A percentile compares a stretch with the other conserved stretches of the same genome.
These are phyloP conservation scores for Drosophila nigrodunni DNA, from an alignment of 1,140 invertebrate genomes.

Conservation along the genomic window DNA sequence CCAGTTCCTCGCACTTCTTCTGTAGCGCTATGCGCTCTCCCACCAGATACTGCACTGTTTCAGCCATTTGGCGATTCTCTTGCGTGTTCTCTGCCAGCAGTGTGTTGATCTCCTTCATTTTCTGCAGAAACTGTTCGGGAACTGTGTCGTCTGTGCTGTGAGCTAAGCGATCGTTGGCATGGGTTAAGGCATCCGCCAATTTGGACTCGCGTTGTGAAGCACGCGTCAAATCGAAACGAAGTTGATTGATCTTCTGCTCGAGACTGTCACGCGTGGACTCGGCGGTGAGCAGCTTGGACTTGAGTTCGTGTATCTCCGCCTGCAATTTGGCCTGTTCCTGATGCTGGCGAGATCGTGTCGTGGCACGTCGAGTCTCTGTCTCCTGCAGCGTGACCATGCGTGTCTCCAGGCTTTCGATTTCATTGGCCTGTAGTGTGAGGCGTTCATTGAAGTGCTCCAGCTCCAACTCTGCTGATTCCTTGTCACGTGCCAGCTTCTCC, in stretches of 20 bases:
- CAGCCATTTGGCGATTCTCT: conserved; percentile 86
- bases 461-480: conserved; percentile 73
- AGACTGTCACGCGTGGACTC: conserved; percentile 62
- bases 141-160: conserved; percentile 72
- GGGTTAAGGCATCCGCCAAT: conserved; percentile 68
- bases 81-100: conserved; percentile 84
- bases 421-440: conserved; percentile 69
- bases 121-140: conserved; percentile 85
- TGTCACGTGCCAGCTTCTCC: conserved; percentile 76
- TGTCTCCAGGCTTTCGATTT: conserved; percentile 78
- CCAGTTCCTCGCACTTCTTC: conserved; percentile 82
- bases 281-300: conserved; percentile 51
- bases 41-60: conserved; percentile 85
- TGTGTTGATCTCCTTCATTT: conserved; percentile 86
- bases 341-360: conserved; percentile 71
- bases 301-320: conserved; percentile 77
- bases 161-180: conserved; percentile 69
- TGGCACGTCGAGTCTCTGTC: conserved; percentile 70
- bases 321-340: conserved; percentile 70
- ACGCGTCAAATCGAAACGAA: conserved; percentile 77
- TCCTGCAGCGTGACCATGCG: conserved; percentile 76
- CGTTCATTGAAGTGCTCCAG: conserved; percentile 81
- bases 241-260: conserved; percentile 61
- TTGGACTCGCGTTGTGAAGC: conserved; percentile 74
- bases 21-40: conserved; percentile 85